A percentile compares a stretch with the other conserved stretches of the same genome.
Conservation (phyloP, 2,797 vertebrate species). For the Cynopterus sphinx region DNA sequence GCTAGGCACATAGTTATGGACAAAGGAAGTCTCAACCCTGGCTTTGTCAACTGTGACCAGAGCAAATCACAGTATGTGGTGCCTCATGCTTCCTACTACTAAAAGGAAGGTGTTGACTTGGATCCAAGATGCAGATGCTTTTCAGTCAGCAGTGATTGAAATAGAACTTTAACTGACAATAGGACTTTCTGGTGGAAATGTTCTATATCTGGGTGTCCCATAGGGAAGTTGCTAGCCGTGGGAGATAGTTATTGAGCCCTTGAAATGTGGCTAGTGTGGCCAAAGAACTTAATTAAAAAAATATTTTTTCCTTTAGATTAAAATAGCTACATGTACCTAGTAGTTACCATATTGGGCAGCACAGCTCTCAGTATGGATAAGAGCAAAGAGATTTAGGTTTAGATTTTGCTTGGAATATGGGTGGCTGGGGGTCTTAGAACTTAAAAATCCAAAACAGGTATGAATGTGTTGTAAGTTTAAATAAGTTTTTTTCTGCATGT, state of each 20-base stretch:
- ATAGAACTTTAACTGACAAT: not conserved
- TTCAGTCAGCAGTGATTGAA: not conserved
- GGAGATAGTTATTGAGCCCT: not conserved
- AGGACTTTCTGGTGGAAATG: not conserved
- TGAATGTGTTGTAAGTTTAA: not conserved
- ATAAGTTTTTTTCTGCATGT: not conserved
- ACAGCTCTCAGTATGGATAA: not conserved
- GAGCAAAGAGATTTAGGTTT: not conserved
- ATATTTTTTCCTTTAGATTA: conserved; percentile 6
- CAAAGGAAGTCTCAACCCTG: not conserved
- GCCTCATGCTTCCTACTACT: not conserved
- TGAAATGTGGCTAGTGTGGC: not conserved
- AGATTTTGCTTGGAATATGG: conserved; percentile 13
- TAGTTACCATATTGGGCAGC: not conserved
- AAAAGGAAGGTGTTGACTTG: conserved; percentile 2
- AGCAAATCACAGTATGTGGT: not conserved
- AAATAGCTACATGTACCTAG: not conserved
- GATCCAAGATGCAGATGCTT: not conserved
- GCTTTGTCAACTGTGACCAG: not conserved
- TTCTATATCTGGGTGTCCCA: not conserved
- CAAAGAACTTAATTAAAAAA: not conserved
- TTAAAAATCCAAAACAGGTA: conserved; percentile 21
- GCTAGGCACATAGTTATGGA: not conserved
- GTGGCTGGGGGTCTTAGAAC: not conserved
- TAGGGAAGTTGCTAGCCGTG: not conserved